Evolutionary conservation across 2,888 invertebrate genomes (phyloP), one percentile per base, ranked within the genome.

Genomic region (Pomacea canaliculata): DNA sequence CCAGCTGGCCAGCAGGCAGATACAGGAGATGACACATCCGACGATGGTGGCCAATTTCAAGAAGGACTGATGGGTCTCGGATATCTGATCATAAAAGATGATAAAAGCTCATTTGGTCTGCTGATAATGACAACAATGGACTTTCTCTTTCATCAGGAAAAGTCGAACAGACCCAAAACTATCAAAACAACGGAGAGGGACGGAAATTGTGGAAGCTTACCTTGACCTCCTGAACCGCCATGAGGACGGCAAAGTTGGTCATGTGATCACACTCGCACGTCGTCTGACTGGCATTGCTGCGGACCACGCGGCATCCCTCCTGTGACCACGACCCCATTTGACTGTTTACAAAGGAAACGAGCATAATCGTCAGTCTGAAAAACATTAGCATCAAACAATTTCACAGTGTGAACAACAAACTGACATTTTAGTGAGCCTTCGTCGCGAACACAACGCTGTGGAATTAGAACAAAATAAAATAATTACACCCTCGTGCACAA

Each of bases 171-270:
- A 16, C 51, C 51, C 51, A 56, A 56, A 7, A 16, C 1, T 56
- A 37, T 37, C 37, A 37, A 37, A 37, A 37, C 37, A 18, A 56
- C 1, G 16, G 37, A 62, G n/a, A 71, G 27, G 49, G 0, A 51
- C 62, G 27, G 62, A 51, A 59, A 16, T 66, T 19, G n/a, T 23
- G 19, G 51, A 56, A 56, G 19, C 62, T 63, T 79, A 89, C 88
- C 86, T 87, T 76, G 7, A 85, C 85, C 37, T 87, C 89, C 10
- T 83, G 70, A n/a, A 89, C 86, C 76, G 89, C 88, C 89, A 90
- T 88, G 74, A 90, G 86, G 7, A 90, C 85, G 72, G 90, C 90
- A 82, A 90, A 90, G 84, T 89, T 90, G 56, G 90, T 90, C 37
- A 90, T 85, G 81, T 90, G 90, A 73, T 85, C 78, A 83, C 90